Evolutionary conservation across 2,888 invertebrate genomes (phyloP), one percentile per base, ranked within the genome.

Genomic region (Enchytraeus crypticus): DNA sequence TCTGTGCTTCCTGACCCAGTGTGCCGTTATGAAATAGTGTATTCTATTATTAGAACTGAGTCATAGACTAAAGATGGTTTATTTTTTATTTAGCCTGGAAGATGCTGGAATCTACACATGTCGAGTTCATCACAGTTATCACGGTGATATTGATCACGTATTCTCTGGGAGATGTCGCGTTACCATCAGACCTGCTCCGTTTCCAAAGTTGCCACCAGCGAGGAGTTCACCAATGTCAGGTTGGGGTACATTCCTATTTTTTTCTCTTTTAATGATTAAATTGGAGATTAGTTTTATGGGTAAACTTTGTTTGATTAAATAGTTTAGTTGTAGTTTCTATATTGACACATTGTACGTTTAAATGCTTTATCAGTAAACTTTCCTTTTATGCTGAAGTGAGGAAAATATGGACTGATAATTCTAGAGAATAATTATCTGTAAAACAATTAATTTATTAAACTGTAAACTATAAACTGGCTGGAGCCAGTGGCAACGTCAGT

Each of bases 81-180:
- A 27, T 5, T 33, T 55, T 33, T 43, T n/a, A 33, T 11, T n/a
- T 26, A 60, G 60, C 1, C 8, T 21, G n/a, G 32, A 46, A 54
- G 47, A 60, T 30, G 27, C 53, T 32, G 60, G 60, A 18, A 2
- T 5, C 11, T 60, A 60, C 30, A 32, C 27, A 26, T 60, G 60
- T 45, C 53, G 60, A 30, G 34, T 60, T 29, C 60, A 60, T 27
- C 53, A 60, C 32, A 45, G 30, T 14, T 3, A 29, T 33, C 33
- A 54, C 27, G 14, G 30, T 32, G 46, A 33, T 5, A 30, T 18
- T n/a, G n/a, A 21, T 2, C 51, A 45, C n/a, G 32, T 55, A 18
- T 54, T 60, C 54, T 43, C 60, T 2, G 32, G 11, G 27, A 3
- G 30, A 21, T 60, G 60, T 30, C 18, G n/a, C 27, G 60, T 60